Conservation (phyloP, 2,797 vertebrate genomes). For the Lagodon rhomboides region DNA sequence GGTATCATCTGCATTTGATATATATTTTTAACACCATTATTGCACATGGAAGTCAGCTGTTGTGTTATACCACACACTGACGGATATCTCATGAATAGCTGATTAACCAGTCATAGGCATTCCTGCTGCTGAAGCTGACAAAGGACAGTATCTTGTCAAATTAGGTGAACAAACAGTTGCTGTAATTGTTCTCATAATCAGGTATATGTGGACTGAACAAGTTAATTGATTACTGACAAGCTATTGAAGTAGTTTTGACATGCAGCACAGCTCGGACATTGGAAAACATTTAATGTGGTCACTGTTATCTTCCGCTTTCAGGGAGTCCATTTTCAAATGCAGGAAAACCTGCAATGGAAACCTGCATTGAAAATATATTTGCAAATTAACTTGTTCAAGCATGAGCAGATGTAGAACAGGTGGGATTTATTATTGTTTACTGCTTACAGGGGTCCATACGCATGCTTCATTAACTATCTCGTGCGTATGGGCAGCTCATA, state of each 20-base stretch:
- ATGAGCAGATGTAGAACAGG: slow-evolving; percentile 1
- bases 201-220: slow-evolving; percentile 11
- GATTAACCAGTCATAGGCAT: slow-evolving; percentile 3
- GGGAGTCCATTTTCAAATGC: neutral
- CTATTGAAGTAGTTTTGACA: neutral
- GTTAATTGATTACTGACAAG: neutral
- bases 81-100: slow-evolving; percentile 10
- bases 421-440: slow-evolving; percentile 13
- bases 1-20: slow-evolving; percentile 1
- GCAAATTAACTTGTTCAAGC: neutral
- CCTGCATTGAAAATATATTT: neutral
- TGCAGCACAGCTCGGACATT: neutral
- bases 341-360: neutral
- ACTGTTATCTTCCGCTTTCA: neutral
- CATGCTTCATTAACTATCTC: slow-evolving; percentile 29
- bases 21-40: slow-evolving; percentile 6
- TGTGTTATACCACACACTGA: slow-evolving; percentile 3
- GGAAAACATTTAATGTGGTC: slow-evolving; percentile 9
- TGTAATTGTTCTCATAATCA: neutral
- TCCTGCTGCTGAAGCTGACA: neutral
- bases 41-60: slow-evolving; percentile 3
- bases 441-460: neutral
- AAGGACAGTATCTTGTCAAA: neutral
- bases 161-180: neutral
- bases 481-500: neutral